Evolutionary conservation across 2,113 vertebrate genomes (phyloP).

Genomic region (Thinocorus orbignyianus): DNA sequence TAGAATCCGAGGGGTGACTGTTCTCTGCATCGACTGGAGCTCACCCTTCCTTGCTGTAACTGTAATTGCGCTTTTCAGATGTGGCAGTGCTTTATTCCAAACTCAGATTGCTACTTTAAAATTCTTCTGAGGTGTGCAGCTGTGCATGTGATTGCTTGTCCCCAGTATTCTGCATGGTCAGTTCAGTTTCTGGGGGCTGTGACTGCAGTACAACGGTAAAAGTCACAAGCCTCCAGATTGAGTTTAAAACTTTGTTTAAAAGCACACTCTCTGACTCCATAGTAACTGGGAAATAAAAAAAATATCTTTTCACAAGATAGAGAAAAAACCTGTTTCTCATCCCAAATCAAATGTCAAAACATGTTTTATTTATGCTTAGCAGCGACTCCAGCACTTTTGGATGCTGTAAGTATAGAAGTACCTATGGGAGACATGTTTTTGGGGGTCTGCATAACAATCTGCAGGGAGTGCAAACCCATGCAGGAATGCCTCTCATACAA

Average conservation of each 20-base stretch:
- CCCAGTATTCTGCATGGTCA: not conserved
- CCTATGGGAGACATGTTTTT: not conserved
- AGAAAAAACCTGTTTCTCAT: not conserved
- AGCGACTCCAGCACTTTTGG: not conserved
- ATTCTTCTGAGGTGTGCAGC: not conserved
- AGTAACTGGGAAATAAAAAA: not conserved
- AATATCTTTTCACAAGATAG: not conserved
- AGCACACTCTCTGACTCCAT: not conserved
- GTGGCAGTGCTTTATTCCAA: not conserved
- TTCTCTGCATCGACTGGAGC: not conserved
- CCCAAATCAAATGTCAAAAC: not conserved
- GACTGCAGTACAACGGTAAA: not conserved
- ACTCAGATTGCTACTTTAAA: not conserved
- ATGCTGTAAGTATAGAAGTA: not conserved
- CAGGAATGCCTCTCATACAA: not conserved
- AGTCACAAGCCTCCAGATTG: not conserved
- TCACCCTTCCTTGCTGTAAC: not conserved
- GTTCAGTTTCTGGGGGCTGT: not conserved
- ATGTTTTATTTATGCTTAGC: not conserved
- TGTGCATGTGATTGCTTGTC: not conserved
- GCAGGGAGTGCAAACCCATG: not conserved
- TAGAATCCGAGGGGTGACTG: not conserved
- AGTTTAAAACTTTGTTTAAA: not conserved
- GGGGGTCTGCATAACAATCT: not conserved
- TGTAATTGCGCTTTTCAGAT: not conserved